These are phyloP conservation scores for Acipenser ruthenus DNA, from an alignment of 2,797 vertebrate species.

Conservation along the genomic window DNA sequence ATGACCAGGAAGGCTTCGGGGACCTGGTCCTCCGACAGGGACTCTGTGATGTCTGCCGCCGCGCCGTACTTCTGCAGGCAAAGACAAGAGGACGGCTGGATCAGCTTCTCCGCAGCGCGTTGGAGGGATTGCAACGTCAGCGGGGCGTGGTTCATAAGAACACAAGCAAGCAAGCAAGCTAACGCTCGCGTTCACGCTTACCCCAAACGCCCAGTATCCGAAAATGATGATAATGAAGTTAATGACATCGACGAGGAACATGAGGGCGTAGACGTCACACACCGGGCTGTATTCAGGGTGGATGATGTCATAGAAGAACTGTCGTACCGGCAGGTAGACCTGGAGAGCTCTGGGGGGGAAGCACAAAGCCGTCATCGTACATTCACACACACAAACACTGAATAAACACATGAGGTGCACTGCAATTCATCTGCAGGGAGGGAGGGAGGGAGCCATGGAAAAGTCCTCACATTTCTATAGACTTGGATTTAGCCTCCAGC, in stretches of 20 bases:
- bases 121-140: no score
- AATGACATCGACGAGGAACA: constrained; percentile 62
- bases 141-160: no score
- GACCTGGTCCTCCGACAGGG: constrained; percentile 67
- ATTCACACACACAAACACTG: neutral
- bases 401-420: neutral
- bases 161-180: neutral
- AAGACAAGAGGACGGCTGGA: neutral
- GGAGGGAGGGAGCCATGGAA: neutral
- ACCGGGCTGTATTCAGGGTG: constrained; percentile 67
- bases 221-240: constrained; percentile 67
- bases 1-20: constrained; percentile 67
- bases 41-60: constrained; percentile 57
- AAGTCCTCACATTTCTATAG: constrained; percentile 55
- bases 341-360: constrained; percentile 48
- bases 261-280: constrained; percentile 58
- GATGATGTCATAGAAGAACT: constrained; percentile 75
- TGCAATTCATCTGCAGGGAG: no score
- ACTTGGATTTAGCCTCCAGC: constrained; percentile 51
- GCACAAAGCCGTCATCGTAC: neutral
- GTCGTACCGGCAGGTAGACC: constrained; percentile 60
- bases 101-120: neutral
- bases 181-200: constrained; percentile 29
- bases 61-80: constrained; percentile 55
- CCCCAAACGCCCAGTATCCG: constrained; percentile 68